Evolutionary conservation across 2,888 invertebrate genomes (phyloP).

Genomic region (Orthosia gothica): DNA sequence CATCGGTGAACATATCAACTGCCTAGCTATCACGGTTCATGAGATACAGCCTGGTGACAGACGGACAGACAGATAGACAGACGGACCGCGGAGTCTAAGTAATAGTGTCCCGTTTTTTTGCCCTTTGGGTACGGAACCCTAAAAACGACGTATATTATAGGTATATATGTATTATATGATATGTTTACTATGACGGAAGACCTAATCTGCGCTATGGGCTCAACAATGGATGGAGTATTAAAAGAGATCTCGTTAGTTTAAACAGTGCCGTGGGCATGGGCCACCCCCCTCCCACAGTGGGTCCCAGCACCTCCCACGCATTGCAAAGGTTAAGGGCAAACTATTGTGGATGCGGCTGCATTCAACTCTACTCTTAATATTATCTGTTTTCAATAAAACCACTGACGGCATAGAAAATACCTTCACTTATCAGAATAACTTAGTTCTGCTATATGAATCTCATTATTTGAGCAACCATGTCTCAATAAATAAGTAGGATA

Average conservation of each 20-base stretch:
- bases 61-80: too few species aligned
- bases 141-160: slow-evolving; percentile 4
- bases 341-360: slow-evolving; percentile 74
- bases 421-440: slow-evolving; percentile 29
- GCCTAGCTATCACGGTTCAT: too few species aligned
- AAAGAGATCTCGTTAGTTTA: slow-evolving; percentile 84
- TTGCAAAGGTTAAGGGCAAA: slow-evolving; percentile 84
- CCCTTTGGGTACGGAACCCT: too few species aligned
- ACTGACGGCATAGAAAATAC: slow-evolving; percentile 55
- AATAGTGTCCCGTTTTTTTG: too few species aligned
- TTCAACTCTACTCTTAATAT: slow-evolving; percentile 70
- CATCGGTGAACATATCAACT: too few species aligned
- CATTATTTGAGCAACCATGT: slow-evolving; percentile 27
- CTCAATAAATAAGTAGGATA: neutral
- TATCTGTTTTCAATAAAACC: slow-evolving; percentile 65
- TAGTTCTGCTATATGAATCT: slow-evolving; percentile 38
- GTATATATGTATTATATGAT: slow-evolving; percentile 1
- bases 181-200: slow-evolving; percentile 66
- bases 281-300: slow-evolving; percentile 54
- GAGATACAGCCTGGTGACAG: too few species aligned
- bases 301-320: slow-evolving; percentile 72
- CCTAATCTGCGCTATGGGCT: slow-evolving; percentile 74
- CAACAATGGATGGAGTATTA: slow-evolving; percentile 81
- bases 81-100: too few species aligned
- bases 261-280: slow-evolving; percentile 77